Percentiles rank a stretch among this genome's conserved stretches.
Conservation (phyloP, 2,113 vertebrate genomes). For the Hepsetus odoe region DNA sequence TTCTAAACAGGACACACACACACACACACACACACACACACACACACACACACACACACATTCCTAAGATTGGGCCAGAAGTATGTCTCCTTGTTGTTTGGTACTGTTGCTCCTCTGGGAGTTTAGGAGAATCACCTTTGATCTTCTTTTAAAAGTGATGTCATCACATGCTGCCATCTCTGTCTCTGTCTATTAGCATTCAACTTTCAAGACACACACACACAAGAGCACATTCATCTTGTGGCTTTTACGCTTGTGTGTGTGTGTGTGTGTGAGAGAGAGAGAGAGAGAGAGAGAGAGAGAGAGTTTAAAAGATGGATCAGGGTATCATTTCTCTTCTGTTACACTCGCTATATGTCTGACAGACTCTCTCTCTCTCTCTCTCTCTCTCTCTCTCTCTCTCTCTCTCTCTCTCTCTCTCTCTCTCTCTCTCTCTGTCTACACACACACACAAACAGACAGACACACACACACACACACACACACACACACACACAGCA, state of each 20-base stretch:
- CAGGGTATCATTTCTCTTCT: no score
- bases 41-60: slow-evolving; percentile 25
- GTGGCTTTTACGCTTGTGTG: background rate
- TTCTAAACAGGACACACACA: slow-evolving; percentile 21
- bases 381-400: no score
- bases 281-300: background rate
- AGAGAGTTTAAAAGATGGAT: no score
- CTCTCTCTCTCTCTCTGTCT: background rate
- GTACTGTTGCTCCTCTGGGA: no score
- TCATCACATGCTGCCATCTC: slow-evolving; percentile 24
- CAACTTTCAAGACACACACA: background rate
- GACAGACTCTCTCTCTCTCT: no score
- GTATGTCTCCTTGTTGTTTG: no score
- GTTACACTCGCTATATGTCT: no score
- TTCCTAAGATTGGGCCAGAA: no score
- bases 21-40: slow-evolving; percentile 35
- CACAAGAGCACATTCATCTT: background rate
- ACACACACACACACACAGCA: slow-evolving; percentile 13
- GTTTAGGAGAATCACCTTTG: no score
- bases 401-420: no score
- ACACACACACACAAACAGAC: slow-evolving; percentile 25
- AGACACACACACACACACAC: slow-evolving; percentile 22
- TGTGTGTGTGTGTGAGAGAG: slow-evolving; percentile 19
- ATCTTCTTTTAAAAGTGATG: slow-evolving; percentile 55
- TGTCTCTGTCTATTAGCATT: slow-evolving; percentile 9